phyloP scores from a whole-genome alignment of 2,888 invertebrate species.

The Rhimphoctona megacephalus region DNA sequence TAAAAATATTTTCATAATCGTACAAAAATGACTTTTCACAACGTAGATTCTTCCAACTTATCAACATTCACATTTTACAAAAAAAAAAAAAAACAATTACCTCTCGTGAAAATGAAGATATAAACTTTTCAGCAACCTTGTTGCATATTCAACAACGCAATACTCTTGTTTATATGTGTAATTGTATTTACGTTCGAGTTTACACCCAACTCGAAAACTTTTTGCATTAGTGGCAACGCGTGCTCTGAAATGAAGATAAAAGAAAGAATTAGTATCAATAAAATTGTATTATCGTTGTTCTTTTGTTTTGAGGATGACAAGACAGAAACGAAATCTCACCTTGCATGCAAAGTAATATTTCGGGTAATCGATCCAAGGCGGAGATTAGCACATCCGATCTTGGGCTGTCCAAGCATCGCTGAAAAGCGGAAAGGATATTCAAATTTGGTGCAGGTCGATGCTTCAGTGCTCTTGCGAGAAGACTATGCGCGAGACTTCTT shows the following conservation, averaged over 20 bases:
- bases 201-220: conserved; percentile 93
- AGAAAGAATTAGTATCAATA: neutral
- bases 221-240: conserved; percentile 91
- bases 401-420: conserved; percentile 92
- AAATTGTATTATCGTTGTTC: neutral
- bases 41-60: neutral
- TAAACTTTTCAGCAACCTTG: conserved; percentile 88
- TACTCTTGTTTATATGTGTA: conserved; percentile 91
- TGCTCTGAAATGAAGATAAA: conserved; percentile 87
- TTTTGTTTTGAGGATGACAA: neutral
- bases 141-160: conserved; percentile 93
- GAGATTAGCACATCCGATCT: conserved; percentile 92
- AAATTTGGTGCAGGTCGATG: conserved; percentile 88
- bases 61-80: conserved; percentile 21
- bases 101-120: conserved; percentile 54
- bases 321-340: conserved; percentile 79
- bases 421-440: conserved; percentile 90
- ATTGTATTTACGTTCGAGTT: conserved; percentile 92
- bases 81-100: conserved; percentile 12
- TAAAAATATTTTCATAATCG: conserved; percentile 47
- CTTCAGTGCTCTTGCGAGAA: conserved; percentile 90
- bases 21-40: conserved; percentile 48
- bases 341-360: conserved; percentile 93
- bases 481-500: conserved; percentile 89
- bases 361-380: conserved; percentile 93